Evolutionary conservation across 2,888 invertebrate genomes (phyloP).

Genomic region (Spodoptera littoralis): DNA sequence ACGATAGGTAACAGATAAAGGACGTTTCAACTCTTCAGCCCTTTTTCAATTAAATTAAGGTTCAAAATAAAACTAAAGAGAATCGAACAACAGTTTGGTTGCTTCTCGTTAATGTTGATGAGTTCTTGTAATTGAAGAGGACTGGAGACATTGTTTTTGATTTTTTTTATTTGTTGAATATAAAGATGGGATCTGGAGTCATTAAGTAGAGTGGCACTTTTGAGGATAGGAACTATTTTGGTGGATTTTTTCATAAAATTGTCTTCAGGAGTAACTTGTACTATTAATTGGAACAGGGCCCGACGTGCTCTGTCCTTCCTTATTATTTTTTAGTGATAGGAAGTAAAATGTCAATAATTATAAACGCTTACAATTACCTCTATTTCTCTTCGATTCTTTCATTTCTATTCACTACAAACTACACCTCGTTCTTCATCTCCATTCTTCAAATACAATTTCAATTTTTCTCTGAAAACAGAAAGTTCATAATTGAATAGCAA

Average conservation of each 20-base stretch:
- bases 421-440: too few species aligned
- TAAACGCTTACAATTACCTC: too few species aligned
- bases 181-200: not conserved
- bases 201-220: not conserved
- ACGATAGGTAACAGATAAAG: slow-evolving; percentile 64
- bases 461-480: not conserved
- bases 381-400: too few species aligned
- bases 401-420: too few species aligned
- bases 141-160: slow-evolving; percentile 14
- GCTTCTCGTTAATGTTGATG: slow-evolving; percentile 22
- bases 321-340: too few species aligned
- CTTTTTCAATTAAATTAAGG: slow-evolving; percentile 55
- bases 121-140: slow-evolving; percentile 24
- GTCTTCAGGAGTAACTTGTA: too few species aligned
- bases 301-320: too few species aligned
- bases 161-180: not conserved
- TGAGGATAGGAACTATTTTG: not conserved
- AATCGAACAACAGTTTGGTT: slow-evolving; percentile 22
- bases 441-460: not conserved
- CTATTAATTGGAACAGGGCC: too few species aligned
- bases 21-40: slow-evolving; percentile 34
- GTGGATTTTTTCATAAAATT: too few species aligned
- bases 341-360: too few species aligned
- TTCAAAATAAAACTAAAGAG: slow-evolving; percentile 27
- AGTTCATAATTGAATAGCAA: not conserved